Percentiles rank a stretch among this genome's conserved stretches.
Conservation (phyloP, 2,797 vertebrate species). For the Pterois miles region DNA sequence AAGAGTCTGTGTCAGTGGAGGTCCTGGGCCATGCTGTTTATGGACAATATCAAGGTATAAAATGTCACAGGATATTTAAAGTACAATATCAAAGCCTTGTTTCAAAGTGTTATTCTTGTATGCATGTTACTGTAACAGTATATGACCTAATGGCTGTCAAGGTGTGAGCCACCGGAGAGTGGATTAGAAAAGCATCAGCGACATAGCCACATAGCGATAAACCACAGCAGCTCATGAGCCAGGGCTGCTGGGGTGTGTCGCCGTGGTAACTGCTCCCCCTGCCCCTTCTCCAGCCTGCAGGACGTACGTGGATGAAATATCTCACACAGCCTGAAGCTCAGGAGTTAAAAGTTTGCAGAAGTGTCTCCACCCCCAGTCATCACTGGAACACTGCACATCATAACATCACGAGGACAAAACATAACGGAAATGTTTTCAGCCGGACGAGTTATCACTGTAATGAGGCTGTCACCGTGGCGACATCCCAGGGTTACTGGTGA, state of each 20-base stretch:
- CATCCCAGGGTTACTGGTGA: constrained; percentile 67
- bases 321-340: constrained; percentile 12
- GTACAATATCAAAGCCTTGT: background rate
- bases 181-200: constrained; percentile 45
- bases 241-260: constrained; percentile 31
- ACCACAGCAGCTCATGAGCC: constrained; percentile 39
- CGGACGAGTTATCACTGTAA: constrained; percentile 67
- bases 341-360: constrained; percentile 44
- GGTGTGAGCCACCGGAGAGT: constrained; percentile 5
- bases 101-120: background rate
- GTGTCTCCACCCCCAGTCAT: background rate
- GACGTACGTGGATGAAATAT: constrained; percentile 30
- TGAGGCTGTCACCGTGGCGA: constrained; percentile 72
- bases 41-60: background rate
- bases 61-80: background rate
- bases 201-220: constrained; percentile 25
- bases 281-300: constrained; percentile 28
- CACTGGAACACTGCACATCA: constrained; percentile 39
- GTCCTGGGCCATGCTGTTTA: background rate
- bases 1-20: too few species aligned
- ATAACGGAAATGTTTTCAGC: constrained; percentile 67
- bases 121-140: background rate
- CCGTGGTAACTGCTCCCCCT: constrained; percentile 42
- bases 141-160: background rate
- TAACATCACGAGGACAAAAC: constrained; percentile 27